These are phyloP conservation scores for Cromileptes altivelis DNA, from an alignment of 2,113 vertebrate species.

Conservation along the genomic window DNA sequence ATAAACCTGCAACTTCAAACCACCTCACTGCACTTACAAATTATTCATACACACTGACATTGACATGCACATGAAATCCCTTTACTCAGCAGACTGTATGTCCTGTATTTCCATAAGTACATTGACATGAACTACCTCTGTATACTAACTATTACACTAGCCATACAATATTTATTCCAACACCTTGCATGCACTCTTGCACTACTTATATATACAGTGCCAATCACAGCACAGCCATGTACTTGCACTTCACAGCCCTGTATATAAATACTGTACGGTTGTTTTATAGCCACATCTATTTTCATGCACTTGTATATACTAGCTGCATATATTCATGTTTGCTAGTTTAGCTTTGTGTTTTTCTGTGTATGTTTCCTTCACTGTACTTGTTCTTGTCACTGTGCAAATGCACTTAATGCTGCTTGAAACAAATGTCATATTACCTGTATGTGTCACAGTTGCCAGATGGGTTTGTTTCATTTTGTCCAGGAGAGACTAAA, in stretches of 20 bases:
- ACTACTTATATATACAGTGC: neutral
- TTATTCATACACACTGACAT: conserved; percentile 3
- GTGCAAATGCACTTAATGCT: neutral
- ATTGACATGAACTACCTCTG: neutral
- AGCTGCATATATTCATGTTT: neutral
- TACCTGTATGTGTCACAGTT: neutral
- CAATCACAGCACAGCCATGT: neutral
- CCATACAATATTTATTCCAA: conserved; percentile 1
- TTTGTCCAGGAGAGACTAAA: neutral
- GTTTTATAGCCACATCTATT: neutral
- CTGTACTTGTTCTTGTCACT: neutral
- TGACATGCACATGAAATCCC: neutral
- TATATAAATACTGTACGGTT: neutral
- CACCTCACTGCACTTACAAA: neutral
- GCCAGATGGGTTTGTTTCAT: neutral
- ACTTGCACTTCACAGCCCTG: neutral
- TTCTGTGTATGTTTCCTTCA: neutral
- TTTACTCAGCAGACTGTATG: neutral
- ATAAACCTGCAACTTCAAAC: neutral
- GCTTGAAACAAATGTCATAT: conserved; percentile 5
- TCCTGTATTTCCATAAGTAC: neutral
- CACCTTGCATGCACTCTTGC: neutral
- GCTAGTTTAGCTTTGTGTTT: neutral
- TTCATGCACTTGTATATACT: neutral
- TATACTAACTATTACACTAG: neutral